phyloP scores from a whole-genome alignment of 1,140 invertebrate species.

The Lanistes nyassanus region DNA sequence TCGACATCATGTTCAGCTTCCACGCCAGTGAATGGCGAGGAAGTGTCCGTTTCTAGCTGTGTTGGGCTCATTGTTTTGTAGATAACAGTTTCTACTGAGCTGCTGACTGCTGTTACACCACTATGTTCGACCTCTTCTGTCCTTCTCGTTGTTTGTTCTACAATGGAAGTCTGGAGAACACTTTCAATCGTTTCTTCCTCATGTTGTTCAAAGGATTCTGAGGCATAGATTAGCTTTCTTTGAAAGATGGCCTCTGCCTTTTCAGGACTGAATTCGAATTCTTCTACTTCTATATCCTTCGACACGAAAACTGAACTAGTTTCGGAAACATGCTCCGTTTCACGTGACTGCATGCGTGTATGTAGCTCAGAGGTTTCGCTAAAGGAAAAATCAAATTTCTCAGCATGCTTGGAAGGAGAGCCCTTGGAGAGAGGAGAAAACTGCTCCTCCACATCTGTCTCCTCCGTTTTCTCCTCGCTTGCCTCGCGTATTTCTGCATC shows the following conservation, averaged over 20 bases:
- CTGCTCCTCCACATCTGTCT: conserved; percentile 60
- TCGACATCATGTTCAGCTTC: conserved; percentile 21
- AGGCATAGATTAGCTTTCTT: conserved; percentile 16
- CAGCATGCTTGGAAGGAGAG: conserved; percentile 41
- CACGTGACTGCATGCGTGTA: conserved; percentile 43
- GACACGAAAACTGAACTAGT: conserved; percentile 12
- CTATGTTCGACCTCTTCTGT: conserved; percentile 5
- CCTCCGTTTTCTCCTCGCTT: conserved; percentile 54
- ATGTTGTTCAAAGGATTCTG: conserved; percentile 21
- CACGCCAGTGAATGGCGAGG: not conserved
- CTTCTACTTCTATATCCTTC: no score
- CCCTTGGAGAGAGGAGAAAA: conserved; percentile 53
- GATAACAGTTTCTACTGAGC: not conserved
- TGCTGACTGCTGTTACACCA: not conserved
- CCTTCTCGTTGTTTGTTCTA: conserved; percentile 14
- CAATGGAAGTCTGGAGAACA: not conserved
- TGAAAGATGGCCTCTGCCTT: not conserved
- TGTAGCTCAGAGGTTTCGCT: conserved; percentile 44
- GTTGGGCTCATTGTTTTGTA: not conserved
- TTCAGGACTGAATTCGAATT: no score
- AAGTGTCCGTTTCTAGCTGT: not conserved
- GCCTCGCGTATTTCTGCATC: conserved; percentile 53
- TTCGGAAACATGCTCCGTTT: conserved; percentile 30
- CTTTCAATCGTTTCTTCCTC: conserved; percentile 5
- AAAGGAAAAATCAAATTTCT: conserved; percentile 40